Evolutionary conservation across 2,888 invertebrate genomes (phyloP).

Genomic region (Ennomos quercinarius): DNA sequence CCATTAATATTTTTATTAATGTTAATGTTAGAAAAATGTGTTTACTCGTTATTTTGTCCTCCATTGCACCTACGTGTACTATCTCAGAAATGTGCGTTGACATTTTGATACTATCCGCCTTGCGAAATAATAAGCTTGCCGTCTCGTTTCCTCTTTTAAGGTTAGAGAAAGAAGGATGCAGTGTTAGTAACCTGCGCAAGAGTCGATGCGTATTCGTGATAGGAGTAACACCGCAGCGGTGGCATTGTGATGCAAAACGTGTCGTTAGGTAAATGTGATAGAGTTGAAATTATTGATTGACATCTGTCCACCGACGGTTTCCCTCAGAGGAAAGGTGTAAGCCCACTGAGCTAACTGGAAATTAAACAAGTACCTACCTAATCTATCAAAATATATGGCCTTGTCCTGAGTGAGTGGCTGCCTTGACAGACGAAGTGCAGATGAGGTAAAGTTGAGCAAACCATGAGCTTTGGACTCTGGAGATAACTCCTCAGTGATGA

Average conservation of each 20-base stretch:
- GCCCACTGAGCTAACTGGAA: constrained; percentile 7
- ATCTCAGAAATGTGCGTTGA: constrained; percentile 35
- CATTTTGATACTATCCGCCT: constrained; percentile 36
- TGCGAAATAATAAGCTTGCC: constrained; percentile 29
- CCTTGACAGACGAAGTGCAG: too few species aligned
- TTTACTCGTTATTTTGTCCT: constrained; percentile 26
- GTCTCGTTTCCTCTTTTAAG: constrained; percentile 4
- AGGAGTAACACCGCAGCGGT: constrained; percentile 19
- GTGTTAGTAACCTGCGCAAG: constrained; percentile 20
- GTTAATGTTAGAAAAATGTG: constrained; percentile 23
- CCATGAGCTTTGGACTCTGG: too few species aligned
- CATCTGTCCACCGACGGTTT: constrained; percentile 22
- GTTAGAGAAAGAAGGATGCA: constrained; percentile 10
- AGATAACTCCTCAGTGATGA: too few species aligned
- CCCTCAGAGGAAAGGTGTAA: constrained; percentile 2
- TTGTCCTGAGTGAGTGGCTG: too few species aligned
- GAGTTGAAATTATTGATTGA: constrained; percentile 34
- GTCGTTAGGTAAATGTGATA: constrained; percentile 35
- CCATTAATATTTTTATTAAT: constrained; percentile 20
- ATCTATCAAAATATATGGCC: too few species aligned
- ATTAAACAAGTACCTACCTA: too few species aligned
- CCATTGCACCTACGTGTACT: constrained; percentile 16
- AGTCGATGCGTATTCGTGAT: constrained; percentile 25
- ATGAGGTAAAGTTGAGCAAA: too few species aligned
- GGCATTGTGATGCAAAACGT: constrained; percentile 33